Base-by-base conservation (phyloP, 2,113 vertebrate species). In the Larimichthys crocea region DNA sequence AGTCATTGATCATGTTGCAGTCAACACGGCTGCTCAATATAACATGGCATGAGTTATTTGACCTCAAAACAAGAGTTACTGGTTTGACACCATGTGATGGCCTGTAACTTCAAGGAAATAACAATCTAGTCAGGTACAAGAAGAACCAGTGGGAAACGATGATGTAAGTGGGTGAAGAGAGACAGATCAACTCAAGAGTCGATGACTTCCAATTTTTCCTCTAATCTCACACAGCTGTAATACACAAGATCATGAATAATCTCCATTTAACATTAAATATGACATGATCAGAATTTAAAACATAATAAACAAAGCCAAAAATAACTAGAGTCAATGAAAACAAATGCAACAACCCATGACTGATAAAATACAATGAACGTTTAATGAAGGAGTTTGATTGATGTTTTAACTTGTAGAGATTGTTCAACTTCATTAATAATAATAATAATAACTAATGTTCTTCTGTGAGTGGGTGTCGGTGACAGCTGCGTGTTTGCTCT, bases 141-240 rank as follows among this genome's bases (percentile, higher is more conserved):
- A 79, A 52, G 48, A 46, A 42, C 22, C 57, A 68, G n/a, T 59
- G 50, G 10, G 31, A 22, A 26, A 55, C 20, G 29, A 48, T 22
- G 35, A n/a, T 2, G 48, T 26, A 44, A n/a, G 12, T 69, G 10
- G 14, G 20, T 35, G 60, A 56, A 73, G 46, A 52, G 29, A 61
- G 14, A 61, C 22, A 68, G 14, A 70, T 70, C 74, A 80, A 44
- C 17, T 72, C 78, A 55, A 63, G 46, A 15, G 24, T 79, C 35
- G 82, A 69, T 69, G 31, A 62, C 66, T 16, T 49, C 26, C 52
- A 29, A 9, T 15, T 31, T 64, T 57, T 46, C 19, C 42, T 75
- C 26, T 66, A 20, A 64, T 15, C 5, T 57, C 31, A 79, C 7
- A 61, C 48, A 29, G 10, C 17, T 57, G 44, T 59, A 60, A 20